Evolutionary conservation across 2,888 invertebrate genomes (phyloP), one percentile per base, ranked within the genome.

Genomic region (Andrena praecox): DNA sequence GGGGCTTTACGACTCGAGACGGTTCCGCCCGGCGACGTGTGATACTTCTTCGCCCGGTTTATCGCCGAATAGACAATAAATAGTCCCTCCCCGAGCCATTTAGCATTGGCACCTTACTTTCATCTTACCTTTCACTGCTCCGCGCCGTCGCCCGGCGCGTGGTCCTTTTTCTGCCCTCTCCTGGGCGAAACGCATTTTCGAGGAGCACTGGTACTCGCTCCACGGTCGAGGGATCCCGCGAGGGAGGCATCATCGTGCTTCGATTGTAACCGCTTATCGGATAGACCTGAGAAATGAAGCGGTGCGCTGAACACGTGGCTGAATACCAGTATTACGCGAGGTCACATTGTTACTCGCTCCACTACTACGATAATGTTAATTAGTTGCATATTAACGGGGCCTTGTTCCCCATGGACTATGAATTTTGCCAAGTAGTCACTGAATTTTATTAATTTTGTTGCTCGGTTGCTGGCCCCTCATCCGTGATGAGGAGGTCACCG

Each of bases 61-160:
- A 79, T 56, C 63, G 56, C 33, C 48, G 63, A 56, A 56, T 31
- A 35, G 10, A 8, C 63, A 50, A 77, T 59, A 77, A 79, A 77
- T 67, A 78, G 24, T 67, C 16, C 24, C 10, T 35, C 4, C 31
- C 24, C 33, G 10, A 42, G 42, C 50, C 62, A 70, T 78, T 80
- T 48, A 33, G 50, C 63, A 31, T 50, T 50, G 16, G 20, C 10
- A 67, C 29, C 48, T 79, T 79, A 72, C 80, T 80, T 80, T 80
- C 80, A 72, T 79, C 50, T 50, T 42, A 56, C 80, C 80, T 80
- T 80, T 80, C 80, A 79, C 80, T 68, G 50, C 24, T 59, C 50
- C 60, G 66, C 48, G 29, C 2, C 20, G 52, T 50, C 27, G 33
- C 8, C 33, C 33, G 12, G 48, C 48, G 54, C 63, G 12, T 63